Evolutionary conservation across 2,797 vertebrate genomes (phyloP).

Genomic region (Vespertilio murinus): DNA sequence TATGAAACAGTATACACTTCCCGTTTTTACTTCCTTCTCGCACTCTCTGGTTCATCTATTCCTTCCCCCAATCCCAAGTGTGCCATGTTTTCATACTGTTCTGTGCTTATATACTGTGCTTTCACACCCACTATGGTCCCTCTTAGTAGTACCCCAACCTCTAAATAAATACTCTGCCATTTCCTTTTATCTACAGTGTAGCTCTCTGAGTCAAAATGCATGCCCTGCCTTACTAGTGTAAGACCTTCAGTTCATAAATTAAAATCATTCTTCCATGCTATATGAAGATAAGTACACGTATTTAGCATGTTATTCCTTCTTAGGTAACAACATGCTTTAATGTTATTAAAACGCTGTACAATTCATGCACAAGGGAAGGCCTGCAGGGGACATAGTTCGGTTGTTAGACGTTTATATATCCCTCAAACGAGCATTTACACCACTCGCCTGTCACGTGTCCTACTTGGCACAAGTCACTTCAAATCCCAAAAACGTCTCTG

Average conservation of each 20-base stretch:
- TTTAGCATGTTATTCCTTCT: constrained; percentile 17
- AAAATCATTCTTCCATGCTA: not conserved
- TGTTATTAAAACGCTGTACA: not conserved
- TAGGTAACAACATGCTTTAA: constrained; percentile 2
- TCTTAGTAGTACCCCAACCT: not conserved
- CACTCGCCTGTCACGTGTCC: not conserved
- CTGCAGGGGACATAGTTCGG: not conserved
- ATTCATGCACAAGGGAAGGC: not conserved
- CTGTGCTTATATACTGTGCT: not conserved
- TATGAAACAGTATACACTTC: not conserved
- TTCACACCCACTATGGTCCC: not conserved
- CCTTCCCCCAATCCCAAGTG: too few species aligned
- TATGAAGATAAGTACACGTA: not conserved
- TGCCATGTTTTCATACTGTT: not conserved
- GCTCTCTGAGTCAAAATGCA: not conserved
- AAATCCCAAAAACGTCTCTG: constrained; percentile 14
- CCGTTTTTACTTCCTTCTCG: not conserved
- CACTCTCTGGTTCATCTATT: not conserved
- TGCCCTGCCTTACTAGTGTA: not conserved
- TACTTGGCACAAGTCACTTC: not conserved
- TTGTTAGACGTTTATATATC: not conserved
- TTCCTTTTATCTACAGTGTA: not conserved
- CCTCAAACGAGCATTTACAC: not conserved
- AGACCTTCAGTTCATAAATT: not conserved
- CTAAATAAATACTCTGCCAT: not conserved